Conservation (phyloP, 1,140 invertebrate species). For the Thaumetopoea pityocampa region DNA sequence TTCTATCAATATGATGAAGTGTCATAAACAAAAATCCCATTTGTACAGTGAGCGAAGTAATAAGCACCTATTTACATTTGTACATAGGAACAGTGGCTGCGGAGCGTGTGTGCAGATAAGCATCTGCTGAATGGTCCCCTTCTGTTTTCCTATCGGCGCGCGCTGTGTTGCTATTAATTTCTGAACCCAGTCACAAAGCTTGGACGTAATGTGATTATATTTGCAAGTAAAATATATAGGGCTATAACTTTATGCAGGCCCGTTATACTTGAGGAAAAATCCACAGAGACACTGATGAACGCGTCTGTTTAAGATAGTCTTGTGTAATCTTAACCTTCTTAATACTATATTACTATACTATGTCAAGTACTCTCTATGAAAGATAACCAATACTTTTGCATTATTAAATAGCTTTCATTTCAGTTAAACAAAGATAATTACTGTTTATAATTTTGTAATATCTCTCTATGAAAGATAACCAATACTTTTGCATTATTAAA, state of each 20-base stretch:
- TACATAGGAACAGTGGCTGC: constrained; percentile 19
- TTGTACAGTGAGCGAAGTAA: constrained; percentile 9
- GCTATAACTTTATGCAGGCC: constrained; percentile 33
- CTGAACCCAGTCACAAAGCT: constrained; percentile 60
- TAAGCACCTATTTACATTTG: constrained; percentile 22
- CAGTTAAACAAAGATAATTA: no score
- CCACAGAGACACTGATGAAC: constrained; percentile 13
- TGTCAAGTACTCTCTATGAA: no score
- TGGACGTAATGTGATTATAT: constrained; percentile 70
- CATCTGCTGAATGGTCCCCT: constrained; percentile 72
- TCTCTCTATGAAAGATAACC: no score
- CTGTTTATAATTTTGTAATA: no score
- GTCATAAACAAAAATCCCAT: constrained; percentile 1
- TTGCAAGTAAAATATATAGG: constrained; percentile 59
- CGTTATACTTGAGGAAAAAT: constrained; percentile 23
- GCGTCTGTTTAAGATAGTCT: constrained; percentile 9
- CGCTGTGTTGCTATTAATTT: constrained; percentile 67
- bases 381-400: no score
- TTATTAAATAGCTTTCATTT: no score
- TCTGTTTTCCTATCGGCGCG: constrained; percentile 58
- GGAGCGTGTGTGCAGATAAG: constrained; percentile 59
- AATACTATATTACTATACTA: no score
- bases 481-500: no score
- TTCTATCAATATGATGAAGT: neutral
- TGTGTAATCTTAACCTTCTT: constrained; percentile 1